These are phyloP conservation scores for Tragelaphus scriptus DNA, from an alignment of 2,113 vertebrate species.

Conservation along the genomic window DNA sequence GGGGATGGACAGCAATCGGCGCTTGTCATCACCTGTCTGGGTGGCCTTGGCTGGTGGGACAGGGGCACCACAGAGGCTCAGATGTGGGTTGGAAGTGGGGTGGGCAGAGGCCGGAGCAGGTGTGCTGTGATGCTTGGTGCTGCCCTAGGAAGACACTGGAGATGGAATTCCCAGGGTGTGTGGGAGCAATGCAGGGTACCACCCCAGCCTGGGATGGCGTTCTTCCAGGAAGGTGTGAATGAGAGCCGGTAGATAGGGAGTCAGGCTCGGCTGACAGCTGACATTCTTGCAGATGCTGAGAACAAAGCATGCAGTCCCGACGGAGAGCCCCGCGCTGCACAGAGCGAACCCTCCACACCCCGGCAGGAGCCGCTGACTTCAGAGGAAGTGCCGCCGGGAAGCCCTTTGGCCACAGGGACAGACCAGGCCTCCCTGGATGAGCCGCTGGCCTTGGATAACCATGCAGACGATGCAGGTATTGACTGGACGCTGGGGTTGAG, in stretches of 20 bases:
- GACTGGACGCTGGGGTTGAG: background rate
- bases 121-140: rapidly evolving
- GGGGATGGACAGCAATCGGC: rapidly evolving
- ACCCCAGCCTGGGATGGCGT: rapidly evolving
- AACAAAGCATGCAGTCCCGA: slow-evolving; percentile 72
- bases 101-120: rapidly evolving
- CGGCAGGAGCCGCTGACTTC: slow-evolving; percentile 66
- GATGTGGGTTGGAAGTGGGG: background rate
- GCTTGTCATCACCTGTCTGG: background rate
- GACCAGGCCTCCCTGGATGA: slow-evolving; percentile 64
- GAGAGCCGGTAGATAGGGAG: rapidly evolving
- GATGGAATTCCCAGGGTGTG: background rate
- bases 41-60: background rate
- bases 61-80: rapidly evolving
- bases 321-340: background rate
- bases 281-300: slow-evolving; percentile 75
- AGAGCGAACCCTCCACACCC: slow-evolving; percentile 71
- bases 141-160: too few species aligned
- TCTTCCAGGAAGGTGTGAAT: rapidly evolving
- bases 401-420: background rate
- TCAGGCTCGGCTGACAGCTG: rapidly evolving
- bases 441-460: slow-evolving; percentile 67
- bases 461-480: slow-evolving; percentile 80
- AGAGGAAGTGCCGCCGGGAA: slow-evolving; percentile 71
- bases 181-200: rapidly evolving